Base-by-base conservation (phyloP, 2,888 invertebrate species). In the Leptura quadrifasciata region DNA sequence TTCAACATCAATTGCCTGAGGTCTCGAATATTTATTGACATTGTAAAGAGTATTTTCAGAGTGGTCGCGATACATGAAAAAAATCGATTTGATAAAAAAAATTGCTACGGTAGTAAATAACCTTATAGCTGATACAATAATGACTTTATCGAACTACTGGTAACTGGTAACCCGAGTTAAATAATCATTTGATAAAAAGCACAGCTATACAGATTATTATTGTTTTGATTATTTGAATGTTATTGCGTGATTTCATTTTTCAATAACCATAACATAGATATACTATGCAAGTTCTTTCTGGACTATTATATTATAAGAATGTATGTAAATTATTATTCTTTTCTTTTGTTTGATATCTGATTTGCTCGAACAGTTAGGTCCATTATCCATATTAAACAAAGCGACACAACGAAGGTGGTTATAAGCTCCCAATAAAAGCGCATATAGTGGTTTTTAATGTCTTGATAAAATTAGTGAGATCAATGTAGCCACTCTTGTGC, bases 401-500 rank as follows among this genome's bases (percentile, higher is more conserved):
- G 47, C 15, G 63, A 39, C 39, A 54, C 64, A 65, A 47, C 12
- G 21, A 47, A 15, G 35, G 18, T 17, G 4, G n/a, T 64, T 39
- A 39, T 54, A 65, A 65, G 52, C 65, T 24, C 21, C 52, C 69
- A 69, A 39, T 18, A 47, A 69, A 69, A 58, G 21, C 52, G 47
- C 21, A 64, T 31, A 77, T 74, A 78, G 77, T 77, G 77, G 74
- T 79, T 80, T 75, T 75, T 74, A 78, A 76, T 80, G 79, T 76
- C 70, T 71, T 60, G 77, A 78, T 80, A 76, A 76, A 76, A 76
- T 76, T 73, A 72, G 73, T 65, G 60, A 57, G 72, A 72, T 72
- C 72, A 67, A 76, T 74, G 58, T 27, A 67, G 58, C 60, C 75
- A 61, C 68, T 72, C 39, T 68, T 72, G 68, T 24, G 64, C 67